These are phyloP conservation scores for Neopelma chrysocephalum DNA, from an alignment of 2,797 vertebrate genomes.

Conservation along the genomic window DNA sequence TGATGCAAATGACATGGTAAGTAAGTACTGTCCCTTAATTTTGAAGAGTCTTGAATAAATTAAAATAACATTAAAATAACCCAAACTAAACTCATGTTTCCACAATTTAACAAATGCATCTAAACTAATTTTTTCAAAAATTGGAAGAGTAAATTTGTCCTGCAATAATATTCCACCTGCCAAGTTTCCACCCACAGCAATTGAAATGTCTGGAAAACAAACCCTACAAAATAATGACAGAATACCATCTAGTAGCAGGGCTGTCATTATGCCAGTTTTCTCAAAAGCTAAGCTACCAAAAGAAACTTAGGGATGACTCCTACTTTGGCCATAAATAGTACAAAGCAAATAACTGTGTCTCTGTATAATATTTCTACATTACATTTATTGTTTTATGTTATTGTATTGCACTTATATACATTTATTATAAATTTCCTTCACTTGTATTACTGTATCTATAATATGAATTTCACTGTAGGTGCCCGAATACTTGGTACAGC, in stretches of 20 bases:
- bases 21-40: not conserved
- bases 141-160: not conserved
- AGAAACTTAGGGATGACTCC: not conserved
- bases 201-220: not conserved
- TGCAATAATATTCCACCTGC: not conserved
- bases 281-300: not conserved
- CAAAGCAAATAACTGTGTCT: not conserved
- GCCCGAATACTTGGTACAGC: not conserved
- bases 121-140: slow-evolving; percentile 4
- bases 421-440: not conserved
- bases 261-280: not conserved
- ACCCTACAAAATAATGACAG: not conserved
- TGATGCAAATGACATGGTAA: not conserved
- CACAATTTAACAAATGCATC: not conserved
- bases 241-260: not conserved
- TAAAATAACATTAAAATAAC: not conserved
- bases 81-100: not conserved
- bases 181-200: not conserved
- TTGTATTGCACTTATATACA: not conserved
- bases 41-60: not conserved
- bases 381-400: not conserved
- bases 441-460: not conserved
- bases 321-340: not conserved
- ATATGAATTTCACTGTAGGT: not conserved
- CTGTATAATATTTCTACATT: not conserved